These are phyloP conservation scores for Piscicola geometra DNA, from an alignment of 2,888 invertebrate genomes.

Conservation along the genomic window DNA sequence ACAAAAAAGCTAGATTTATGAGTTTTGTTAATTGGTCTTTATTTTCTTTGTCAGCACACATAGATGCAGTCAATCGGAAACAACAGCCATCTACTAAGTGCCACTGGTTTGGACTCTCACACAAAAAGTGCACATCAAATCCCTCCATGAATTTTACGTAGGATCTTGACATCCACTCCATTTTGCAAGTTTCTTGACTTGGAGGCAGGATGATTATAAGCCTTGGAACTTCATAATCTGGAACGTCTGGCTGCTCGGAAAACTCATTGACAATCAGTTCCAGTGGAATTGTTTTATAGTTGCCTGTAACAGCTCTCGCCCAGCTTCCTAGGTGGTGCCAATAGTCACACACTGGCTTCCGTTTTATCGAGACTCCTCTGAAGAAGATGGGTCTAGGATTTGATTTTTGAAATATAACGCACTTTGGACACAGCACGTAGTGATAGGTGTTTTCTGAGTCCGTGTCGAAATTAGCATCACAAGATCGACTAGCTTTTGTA, in stretches of 20 bases:
- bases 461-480: not conserved
- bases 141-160: constrained; percentile 44
- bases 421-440: constrained; percentile 29
- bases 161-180: constrained; percentile 42
- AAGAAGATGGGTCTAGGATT: constrained; percentile 25
- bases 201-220: constrained; percentile 8
- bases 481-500: not conserved
- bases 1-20: constrained; percentile 42
- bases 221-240: constrained; percentile 30
- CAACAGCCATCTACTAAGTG: constrained; percentile 43
- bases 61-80: constrained; percentile 40
- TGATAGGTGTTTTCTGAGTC: constrained; percentile 22
- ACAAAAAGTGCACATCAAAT: constrained; percentile 45
- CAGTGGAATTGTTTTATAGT: constrained; percentile 14
- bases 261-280: not conserved
- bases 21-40: constrained; percentile 17
- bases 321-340: constrained; percentile 33
- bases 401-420: constrained; percentile 20
- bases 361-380: constrained; percentile 20
- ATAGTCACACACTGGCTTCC: constrained; percentile 31
- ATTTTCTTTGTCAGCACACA: constrained; percentile 29
- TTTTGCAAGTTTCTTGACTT: constrained; percentile 13
- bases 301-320: constrained; percentile 25
- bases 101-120: constrained; percentile 45
- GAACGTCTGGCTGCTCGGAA: constrained; percentile 9